These are phyloP conservation scores for Edolisoma coerulescens DNA, from an alignment of 2,113 vertebrate genomes.

Conservation along the genomic window DNA sequence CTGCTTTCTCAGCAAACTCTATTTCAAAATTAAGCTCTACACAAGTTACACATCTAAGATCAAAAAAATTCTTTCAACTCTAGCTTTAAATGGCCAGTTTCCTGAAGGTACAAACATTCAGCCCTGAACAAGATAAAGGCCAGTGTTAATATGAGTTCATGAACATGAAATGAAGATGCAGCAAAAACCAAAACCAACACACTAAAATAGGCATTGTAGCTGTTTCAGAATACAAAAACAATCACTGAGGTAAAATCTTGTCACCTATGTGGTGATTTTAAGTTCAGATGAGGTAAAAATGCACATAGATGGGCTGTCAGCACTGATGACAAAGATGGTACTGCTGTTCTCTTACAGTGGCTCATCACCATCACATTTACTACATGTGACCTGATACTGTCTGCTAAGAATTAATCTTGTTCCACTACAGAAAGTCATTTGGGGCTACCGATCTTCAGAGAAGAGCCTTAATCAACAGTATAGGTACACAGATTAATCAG, in stretches of 20 bases:
- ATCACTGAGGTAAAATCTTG: not conserved
- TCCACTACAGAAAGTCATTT: not conserved
- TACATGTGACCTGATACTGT: not conserved
- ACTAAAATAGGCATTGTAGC: not conserved
- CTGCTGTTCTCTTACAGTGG: not conserved
- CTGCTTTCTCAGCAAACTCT: not conserved
- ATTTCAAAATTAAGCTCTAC: not conserved
- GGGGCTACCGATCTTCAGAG: not conserved
- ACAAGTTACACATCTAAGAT: not conserved
- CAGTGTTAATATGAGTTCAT: not conserved
- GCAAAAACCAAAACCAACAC: not conserved
- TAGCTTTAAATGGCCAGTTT: not conserved
- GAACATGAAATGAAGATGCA: not conserved
- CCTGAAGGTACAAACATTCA: not conserved
- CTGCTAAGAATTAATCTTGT: not conserved
- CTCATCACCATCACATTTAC: not conserved
- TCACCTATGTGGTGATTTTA: not conserved
- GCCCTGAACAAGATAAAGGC: not conserved
- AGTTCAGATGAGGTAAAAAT: not conserved
- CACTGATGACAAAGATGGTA: not conserved
- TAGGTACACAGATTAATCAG: not conserved
- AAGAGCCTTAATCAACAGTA: not conserved
- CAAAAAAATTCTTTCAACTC: not conserved
- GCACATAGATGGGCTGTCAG: not conserved
- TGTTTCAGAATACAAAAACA: not conserved